Evolutionary conservation across 2,797 vertebrate genomes (phyloP).

Genomic region (Menidia menidia): DNA sequence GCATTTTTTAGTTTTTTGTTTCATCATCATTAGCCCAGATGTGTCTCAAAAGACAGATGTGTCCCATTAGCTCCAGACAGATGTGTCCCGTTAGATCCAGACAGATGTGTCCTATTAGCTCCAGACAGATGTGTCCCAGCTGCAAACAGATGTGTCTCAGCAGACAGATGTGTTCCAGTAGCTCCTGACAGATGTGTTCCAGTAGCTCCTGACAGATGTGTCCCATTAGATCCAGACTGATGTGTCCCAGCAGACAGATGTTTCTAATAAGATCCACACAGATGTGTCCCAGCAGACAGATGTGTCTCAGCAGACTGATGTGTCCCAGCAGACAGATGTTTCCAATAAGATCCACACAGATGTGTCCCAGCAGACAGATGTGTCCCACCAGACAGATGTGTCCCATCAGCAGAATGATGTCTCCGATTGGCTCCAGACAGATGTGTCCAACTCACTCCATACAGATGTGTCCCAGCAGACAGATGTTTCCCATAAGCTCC

Average conservation of each 20-base stretch:
- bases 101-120: conserved; percentile 14
- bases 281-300: conserved; percentile 53
- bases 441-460: too few species aligned
- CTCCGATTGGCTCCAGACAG: too few species aligned
- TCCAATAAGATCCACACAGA: too few species aligned
- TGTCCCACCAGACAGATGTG: conserved; percentile 48
- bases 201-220: conserved; percentile 68
- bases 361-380: conserved; percentile 67
- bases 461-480: conserved; percentile 65
- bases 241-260: conserved; percentile 76
- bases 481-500: background rate
- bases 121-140: background rate
- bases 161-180: too few species aligned
- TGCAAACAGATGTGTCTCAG: conserved; percentile 22
- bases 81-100: conserved; percentile 5
- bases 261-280: conserved; percentile 42
- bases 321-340: too few species aligned
- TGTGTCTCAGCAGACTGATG: conserved; percentile 56
- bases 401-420: too few species aligned
- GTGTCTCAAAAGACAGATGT: too few species aligned
- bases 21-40: too few species aligned
- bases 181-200: conserved; percentile 22
- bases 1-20: too few species aligned
- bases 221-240: conserved; percentile 54
- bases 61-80: too few species aligned